These are phyloP conservation scores for Melanotaenia pygmaea DNA, from an alignment of 2,797 vertebrate genomes.

Conservation along the genomic window DNA sequence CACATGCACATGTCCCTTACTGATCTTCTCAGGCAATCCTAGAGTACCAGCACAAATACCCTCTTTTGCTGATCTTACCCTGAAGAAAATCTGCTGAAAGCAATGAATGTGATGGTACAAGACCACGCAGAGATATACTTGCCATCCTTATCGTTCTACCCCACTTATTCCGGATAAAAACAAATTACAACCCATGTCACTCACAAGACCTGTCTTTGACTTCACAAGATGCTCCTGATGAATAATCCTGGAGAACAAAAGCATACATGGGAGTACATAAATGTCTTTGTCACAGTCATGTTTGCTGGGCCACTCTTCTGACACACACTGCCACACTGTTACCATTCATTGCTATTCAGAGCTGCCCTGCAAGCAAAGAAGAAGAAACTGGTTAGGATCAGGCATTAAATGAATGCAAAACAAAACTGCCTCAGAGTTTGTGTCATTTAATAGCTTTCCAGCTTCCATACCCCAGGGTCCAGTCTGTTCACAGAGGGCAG, in stretches of 20 bases:
- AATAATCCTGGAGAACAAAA: conserved; percentile 65
- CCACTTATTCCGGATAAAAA: conserved; percentile 81
- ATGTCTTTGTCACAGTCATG: conserved; percentile 61
- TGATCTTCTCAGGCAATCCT: conserved; percentile 49
- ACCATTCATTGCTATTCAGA: conserved; percentile 54
- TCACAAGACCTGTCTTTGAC: conserved; percentile 71
- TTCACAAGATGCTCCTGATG: conserved; percentile 62
- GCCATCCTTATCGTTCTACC: conserved; percentile 76
- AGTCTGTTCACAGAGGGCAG: conserved; percentile 45
- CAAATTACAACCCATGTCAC: conserved; percentile 76
- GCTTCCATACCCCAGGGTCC: conserved; percentile 40
- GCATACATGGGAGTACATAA: conserved; percentile 53
- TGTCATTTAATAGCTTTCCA: conserved; percentile 66
- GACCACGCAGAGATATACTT: conserved; percentile 49
- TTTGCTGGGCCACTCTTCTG: conserved; percentile 46
- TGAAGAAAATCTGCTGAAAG: conserved; percentile 68
- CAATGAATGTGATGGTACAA: conserved; percentile 48
- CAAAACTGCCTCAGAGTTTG: conserved; percentile 53
- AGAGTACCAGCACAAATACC: conserved; percentile 57
- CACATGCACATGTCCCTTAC: conserved; percentile 28
- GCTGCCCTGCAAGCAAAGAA: conserved; percentile 36
- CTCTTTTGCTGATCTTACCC: conserved; percentile 54
- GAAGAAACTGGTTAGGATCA: conserved; percentile 49
- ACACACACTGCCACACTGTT: conserved; percentile 52
- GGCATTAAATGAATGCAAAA: conserved; percentile 72